Base-by-base conservation (phyloP, 2,888 invertebrate genomes). In the Macaria notata region DNA sequence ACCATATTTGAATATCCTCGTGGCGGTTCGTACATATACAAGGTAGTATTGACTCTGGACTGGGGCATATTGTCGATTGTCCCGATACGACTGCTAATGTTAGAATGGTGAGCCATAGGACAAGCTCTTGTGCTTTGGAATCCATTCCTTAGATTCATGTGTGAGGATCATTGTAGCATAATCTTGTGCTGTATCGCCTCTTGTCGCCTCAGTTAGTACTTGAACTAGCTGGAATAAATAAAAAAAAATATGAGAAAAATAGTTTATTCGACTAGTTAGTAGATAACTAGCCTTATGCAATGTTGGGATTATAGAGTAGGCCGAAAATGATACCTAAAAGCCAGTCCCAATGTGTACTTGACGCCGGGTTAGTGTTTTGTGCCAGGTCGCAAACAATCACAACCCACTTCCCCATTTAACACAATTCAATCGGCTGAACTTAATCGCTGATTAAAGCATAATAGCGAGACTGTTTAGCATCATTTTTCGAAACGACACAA, bases 1-100 rank as follows among this genome's bases (percentile, higher is more conserved):
- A 96, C 97, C 97, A 97, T 90, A 97, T 95, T 92, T 97, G 97
- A 69, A 95, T 92, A 74, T 97, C 96, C 75, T 95, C 94, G 72
- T 94, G 94, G 47, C 95, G 93, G 63, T 94, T 92, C 33, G 96
- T 94, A 82, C 97, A 97, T 70, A 96, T 93, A 79, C 97, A 97
- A 31, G 97, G 97, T 56, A 95, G 84, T 71, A 97, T 96, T 47
- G 93, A 92, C 72, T 96, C 96, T 61, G 96, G 94, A 31, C 94
- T 91, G 31, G 97, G 97, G 80, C 97, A 97, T 76, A 88, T 79
- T 64, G 79, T 62, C 42, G 69, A 63, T 62, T 83, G 80, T 61
- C 79, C 80, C 33, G 66, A 70, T 31, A 67, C 72, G 48, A 58
- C 66, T 47, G 70, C 60, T 58, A 77, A 56, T 69, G 78, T 69